phyloP scores from a whole-genome alignment of 2,888 invertebrate genomes.

The Drosophila incognita region DNA sequence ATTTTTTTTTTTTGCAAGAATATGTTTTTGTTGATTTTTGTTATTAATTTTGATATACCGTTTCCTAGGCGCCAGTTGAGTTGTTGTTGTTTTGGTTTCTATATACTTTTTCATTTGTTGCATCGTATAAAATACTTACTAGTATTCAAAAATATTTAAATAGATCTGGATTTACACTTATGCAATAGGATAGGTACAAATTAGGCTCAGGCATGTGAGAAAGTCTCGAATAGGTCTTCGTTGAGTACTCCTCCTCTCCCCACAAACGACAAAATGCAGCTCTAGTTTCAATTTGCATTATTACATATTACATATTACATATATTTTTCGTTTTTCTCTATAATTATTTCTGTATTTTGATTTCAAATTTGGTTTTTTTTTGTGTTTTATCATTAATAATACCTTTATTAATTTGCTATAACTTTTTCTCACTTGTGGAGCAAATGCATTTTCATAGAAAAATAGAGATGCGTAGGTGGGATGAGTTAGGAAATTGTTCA shows the following conservation, averaged over 20 bases:
- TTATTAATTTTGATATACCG: conserved; percentile 61
- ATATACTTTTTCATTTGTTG: neutral
- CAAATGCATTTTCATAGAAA: conserved; percentile 82
- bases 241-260: conserved; percentile 34
- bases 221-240: conserved; percentile 71
- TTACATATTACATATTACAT: conserved; percentile 8
- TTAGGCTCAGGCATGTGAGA: conserved; percentile 80
- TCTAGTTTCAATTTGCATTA: conserved; percentile 50
- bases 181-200: conserved; percentile 82
- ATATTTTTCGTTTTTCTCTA: conserved; percentile 28
- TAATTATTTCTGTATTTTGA: conserved; percentile 52
- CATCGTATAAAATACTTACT: conserved; percentile 69
- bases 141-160: conserved; percentile 73
- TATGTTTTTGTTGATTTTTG: conserved; percentile 27
- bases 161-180: conserved; percentile 73
- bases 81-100: conserved; percentile 46
- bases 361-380: conserved; percentile 23
- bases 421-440: conserved; percentile 62
- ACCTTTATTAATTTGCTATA: conserved; percentile 39
- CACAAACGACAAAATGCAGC: conserved; percentile 63
- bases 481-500: conserved; percentile 84
- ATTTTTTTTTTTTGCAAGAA: conserved; percentile 32
- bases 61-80: conserved; percentile 62
- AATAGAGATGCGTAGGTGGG: conserved; percentile 84
- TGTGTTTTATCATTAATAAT: conserved; percentile 25